Percentiles rank a stretch among this genome's conserved stretches.
phyloP scores from a whole-genome alignment of 2,888 invertebrate genomes.

The Pterobdella sp. region DNA sequence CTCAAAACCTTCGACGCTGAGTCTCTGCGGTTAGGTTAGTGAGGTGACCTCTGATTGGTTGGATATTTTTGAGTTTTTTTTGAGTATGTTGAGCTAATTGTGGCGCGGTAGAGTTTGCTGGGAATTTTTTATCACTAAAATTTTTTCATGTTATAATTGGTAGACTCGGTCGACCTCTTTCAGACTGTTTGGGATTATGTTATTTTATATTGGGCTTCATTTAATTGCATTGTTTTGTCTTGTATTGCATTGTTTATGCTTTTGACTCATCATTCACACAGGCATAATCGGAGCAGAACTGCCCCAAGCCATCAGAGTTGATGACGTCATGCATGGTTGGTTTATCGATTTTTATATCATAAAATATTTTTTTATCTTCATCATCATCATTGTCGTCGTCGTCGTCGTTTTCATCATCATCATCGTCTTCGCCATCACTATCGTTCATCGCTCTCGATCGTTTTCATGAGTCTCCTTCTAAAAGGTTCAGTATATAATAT shows the following conservation, averaged over 20 bases:
- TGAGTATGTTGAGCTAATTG: not conserved
- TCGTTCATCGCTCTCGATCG: too few species aligned
- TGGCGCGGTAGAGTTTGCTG: not conserved
- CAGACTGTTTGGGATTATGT: not conserved
- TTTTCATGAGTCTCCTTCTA: too few species aligned
- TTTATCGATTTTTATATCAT: not conserved
- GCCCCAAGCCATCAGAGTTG: slow-evolving; percentile 80
- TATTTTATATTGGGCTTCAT: not conserved
- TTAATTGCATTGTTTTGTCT: not conserved
- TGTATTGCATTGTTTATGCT: slow-evolving; percentile 46
- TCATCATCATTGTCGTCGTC: not conserved
- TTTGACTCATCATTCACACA: slow-evolving; percentile 32
- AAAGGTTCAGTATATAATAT: too few species aligned
- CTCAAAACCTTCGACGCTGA: slow-evolving; percentile 88
- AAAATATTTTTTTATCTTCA: not conserved
- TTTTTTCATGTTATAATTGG: not conserved
- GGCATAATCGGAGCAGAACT: slow-evolving; percentile 65
- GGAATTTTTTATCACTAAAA: slow-evolving; percentile 67
- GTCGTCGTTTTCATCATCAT: not conserved
- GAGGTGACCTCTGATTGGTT: slow-evolving; percentile 39
- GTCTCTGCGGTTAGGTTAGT: slow-evolving; percentile 84
- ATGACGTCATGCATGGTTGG: slow-evolving; percentile 65
- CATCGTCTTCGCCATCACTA: not conserved
- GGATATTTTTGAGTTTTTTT: not conserved
- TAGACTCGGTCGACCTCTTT: not conserved